A percentile compares a stretch with the other conserved stretches of the same genome.
phyloP scores from a whole-genome alignment of 1,140 invertebrate species.

The Heliconius himera region DNA sequence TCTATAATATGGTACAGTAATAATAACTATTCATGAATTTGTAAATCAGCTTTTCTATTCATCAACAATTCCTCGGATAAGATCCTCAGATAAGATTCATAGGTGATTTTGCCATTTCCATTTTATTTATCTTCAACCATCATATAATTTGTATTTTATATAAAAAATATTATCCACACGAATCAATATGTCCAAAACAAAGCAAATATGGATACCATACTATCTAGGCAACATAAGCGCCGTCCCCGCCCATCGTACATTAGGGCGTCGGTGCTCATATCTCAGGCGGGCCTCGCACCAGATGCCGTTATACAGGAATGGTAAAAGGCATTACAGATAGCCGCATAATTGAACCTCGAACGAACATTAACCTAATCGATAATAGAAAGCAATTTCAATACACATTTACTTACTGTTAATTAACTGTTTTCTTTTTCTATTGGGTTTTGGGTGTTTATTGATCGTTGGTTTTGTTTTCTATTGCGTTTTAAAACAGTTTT shows the following conservation, averaged over 20 bases:
- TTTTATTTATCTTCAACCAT: neutral
- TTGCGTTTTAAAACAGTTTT: neutral
- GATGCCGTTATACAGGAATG: slow-evolving; percentile 38
- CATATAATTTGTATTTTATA: neutral
- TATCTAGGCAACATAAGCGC: slow-evolving; percentile 29
- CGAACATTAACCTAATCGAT: slow-evolving; percentile 33
- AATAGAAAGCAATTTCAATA: slow-evolving; percentile 30
- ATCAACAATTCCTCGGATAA: too few species aligned
- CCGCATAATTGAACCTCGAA: slow-evolving; percentile 33
- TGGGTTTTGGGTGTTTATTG: neutral
- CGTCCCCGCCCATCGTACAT: slow-evolving; percentile 30
- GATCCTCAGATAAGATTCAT: too few species aligned
- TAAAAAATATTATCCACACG: neutral
- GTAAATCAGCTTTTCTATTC: too few species aligned
- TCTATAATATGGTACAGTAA: too few species aligned
- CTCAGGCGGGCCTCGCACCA: slow-evolving; percentile 30
- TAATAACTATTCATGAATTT: too few species aligned
- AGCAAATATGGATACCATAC: slow-evolving; percentile 21
- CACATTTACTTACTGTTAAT: slow-evolving; percentile 11
- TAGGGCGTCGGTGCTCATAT: slow-evolving; percentile 34
- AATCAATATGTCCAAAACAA: slow-evolving; percentile 26
- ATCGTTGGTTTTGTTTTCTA: neutral
- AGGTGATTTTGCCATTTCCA: neutral
- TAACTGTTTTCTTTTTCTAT: neutral
- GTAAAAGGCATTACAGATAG: slow-evolving; percentile 37